Conservation (phyloP, 2,888 invertebrate species). For the Melieria omissa region DNA sequence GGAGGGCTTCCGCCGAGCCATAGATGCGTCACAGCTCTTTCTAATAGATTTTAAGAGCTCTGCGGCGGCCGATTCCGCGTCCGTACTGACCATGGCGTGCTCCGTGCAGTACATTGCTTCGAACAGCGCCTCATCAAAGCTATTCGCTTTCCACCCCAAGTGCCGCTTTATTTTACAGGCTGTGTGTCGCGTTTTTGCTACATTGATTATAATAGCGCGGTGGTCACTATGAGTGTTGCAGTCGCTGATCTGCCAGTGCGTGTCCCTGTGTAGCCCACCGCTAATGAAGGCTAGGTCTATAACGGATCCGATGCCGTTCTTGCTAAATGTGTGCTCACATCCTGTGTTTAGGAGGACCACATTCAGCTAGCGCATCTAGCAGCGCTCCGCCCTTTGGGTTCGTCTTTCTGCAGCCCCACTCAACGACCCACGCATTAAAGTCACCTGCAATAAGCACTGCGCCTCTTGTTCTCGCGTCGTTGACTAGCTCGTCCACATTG, state of each 20-base stretch:
- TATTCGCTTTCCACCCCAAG: no score
- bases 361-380: conserved; percentile 13
- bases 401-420: conserved; percentile 29
- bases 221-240: conserved; percentile 27
- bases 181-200: background rate
- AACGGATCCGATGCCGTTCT: conserved; percentile 3
- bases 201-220: conserved; percentile 2
- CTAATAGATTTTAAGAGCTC: no score
- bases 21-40: no score
- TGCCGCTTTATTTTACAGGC: no score
- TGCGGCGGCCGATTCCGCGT: no score
- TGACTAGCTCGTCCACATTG: background rate
- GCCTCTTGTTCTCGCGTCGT: background rate
- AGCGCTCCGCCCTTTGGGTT: conserved; percentile 9
- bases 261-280: background rate
- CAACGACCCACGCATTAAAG: conserved; percentile 31
- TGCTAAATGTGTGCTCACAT: conserved; percentile 15
- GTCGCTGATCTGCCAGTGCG: conserved; percentile 14
- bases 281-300: conserved; percentile 29
- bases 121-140: no score
- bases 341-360: conserved; percentile 21
- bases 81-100: no score
- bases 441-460: conserved; percentile 23
- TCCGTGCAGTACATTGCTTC: no score
- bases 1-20: no score